Base-by-base conservation (phyloP, 2,797 vertebrate species). In the Chloroceryle inda region DNA sequence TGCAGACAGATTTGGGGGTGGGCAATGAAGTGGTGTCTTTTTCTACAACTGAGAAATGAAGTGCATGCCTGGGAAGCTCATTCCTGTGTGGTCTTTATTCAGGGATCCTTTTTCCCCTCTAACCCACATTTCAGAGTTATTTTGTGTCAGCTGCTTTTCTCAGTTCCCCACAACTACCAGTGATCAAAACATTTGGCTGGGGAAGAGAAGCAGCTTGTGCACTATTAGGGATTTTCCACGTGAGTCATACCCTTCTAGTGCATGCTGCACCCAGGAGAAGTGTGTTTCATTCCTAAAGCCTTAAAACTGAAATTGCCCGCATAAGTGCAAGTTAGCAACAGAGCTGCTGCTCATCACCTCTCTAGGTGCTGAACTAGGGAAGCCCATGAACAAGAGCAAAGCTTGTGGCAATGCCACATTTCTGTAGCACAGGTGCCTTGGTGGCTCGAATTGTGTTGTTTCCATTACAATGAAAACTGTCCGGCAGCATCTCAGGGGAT, bases 91-190 rank as follows among this genome's bases (percentile, higher is more conserved):
- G 9, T 52, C 27, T 82, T 58, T 64, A 45, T 53, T 50, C 35
- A 47, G 71, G 77, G 35, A 91, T 91, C 56, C 55, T 75, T 92
- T 78, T 74, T 76, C 47, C 61, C 56, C 84, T 71, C 13, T 56
- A 67, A 63, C 49, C 33, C 64, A n/a, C 66, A 38, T 50, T 59
- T 62, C 42, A 5, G 52, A 82, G 66, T 77, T 93, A 84, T 53
- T 81, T 71, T 14, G 8, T 27, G 29, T 66, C 95, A 94, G 92
- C 74, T 88, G 76, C 58, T 92, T 86, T 73, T 91, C 77, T 95
- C 91, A 18, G 86, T 82, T 96, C 91, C 74, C 74, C 59, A 50
- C 84, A 79, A 44, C 53, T 72, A 49, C 83, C 86, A 76, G 55
- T 0, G 0, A 75, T 29, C 49, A 89, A 92, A 92, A 88, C 45